A percentile compares a stretch with the other conserved stretches of the same genome.
Conservation (phyloP, 2,113 vertebrate genomes). For the Charina bottae region DNA sequence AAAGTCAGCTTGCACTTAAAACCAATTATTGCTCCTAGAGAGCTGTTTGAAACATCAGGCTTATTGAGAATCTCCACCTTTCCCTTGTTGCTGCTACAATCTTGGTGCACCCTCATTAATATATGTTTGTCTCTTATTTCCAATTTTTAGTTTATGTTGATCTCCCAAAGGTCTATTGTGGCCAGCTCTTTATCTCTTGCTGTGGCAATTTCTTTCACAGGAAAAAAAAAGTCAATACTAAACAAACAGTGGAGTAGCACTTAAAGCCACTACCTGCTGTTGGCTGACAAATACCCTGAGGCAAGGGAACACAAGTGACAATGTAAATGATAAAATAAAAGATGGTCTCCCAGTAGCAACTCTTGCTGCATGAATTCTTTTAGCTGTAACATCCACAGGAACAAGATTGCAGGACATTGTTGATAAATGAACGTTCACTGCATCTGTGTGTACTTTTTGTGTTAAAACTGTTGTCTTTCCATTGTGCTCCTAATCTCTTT, state of each 20-base stretch:
- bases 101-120: slow-evolving; percentile 11
- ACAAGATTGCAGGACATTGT: background rate
- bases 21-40: slow-evolving; percentile 6
- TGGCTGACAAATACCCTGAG: background rate
- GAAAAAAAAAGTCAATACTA: background rate
- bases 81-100: background rate
- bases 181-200: slow-evolving; percentile 2
- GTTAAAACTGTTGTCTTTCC: slow-evolving; percentile 3
- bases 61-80: slow-evolving; percentile 7
- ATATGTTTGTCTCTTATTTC: slow-evolving; percentile 22
- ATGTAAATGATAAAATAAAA: background rate
- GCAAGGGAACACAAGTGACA: background rate
- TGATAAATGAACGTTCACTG: background rate
- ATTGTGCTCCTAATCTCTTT: background rate
- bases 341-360: background rate
- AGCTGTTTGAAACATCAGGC: background rate
- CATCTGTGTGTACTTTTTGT: background rate
- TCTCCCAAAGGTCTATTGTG: slow-evolving; percentile 8
- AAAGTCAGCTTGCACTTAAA: slow-evolving; percentile 13
- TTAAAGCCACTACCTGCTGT: background rate
- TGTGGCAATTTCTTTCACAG: background rate
- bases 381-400: background rate
- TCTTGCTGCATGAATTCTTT: background rate
- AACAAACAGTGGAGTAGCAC: slow-evolving; percentile 7
- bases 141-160: slow-evolving; percentile 25